phyloP scores from a whole-genome alignment of 2,797 vertebrate species.

The Melanogrammus aeglefinus region DNA sequence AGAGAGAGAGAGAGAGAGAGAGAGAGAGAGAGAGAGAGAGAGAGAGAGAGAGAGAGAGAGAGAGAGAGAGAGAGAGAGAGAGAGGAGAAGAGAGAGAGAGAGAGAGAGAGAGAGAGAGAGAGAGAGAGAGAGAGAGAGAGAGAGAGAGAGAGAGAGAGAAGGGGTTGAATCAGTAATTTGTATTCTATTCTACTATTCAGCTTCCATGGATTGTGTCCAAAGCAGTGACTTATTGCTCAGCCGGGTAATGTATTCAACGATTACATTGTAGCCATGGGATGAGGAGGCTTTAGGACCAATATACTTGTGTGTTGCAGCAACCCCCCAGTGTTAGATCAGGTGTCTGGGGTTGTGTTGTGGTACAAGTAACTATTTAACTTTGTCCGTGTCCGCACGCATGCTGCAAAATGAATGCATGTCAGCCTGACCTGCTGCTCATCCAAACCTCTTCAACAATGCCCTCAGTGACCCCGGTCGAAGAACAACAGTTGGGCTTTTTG shows the following conservation, averaged over 20 bases:
- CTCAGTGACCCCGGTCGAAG: neutral
- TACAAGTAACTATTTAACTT: conserved; percentile 46
- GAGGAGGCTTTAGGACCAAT: neutral
- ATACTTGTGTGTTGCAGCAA: neutral
- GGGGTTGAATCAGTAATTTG: no score
- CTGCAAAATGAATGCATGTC: neutral
- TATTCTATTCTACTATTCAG: neutral
- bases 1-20: no score
- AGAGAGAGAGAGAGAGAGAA: no score
- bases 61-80: neutral
- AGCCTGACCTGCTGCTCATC: neutral
- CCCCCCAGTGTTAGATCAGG: conserved; percentile 13
- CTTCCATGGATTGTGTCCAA: neutral
- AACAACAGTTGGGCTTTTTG: neutral
- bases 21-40: no score
- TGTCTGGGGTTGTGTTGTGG: conserved; percentile 15
- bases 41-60: no score
- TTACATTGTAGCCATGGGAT: conserved; percentile 23
- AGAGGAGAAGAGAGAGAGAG: neutral
- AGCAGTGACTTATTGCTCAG: neutral
- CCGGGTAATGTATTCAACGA: neutral
- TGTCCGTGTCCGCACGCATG: conserved; percentile 8
- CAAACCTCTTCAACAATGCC: neutral
- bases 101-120: no score
- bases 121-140: no score